Evolutionary conservation across 2,797 vertebrate genomes (phyloP).

Genomic region (Acropternis orthonyx): DNA sequence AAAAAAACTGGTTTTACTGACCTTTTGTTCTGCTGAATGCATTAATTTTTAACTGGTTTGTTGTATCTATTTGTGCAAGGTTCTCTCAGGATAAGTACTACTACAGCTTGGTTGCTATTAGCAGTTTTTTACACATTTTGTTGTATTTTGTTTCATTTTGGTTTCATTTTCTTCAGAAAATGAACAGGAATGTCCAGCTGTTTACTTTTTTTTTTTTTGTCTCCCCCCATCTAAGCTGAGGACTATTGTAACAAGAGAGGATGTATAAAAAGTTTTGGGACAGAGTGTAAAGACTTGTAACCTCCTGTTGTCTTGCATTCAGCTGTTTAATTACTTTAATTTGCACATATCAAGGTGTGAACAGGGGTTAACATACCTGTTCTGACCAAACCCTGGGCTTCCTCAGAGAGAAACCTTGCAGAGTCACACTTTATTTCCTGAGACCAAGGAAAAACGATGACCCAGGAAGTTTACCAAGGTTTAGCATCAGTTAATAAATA

Average conservation of each 20-base stretch:
- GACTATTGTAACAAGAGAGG: neutral
- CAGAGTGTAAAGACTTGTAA: neutral
- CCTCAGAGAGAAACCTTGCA: neutral
- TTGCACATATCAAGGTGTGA: neutral
- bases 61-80: neutral
- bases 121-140: neutral
- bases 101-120: neutral
- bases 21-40: neutral
- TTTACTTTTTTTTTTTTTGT: neutral
- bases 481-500: neutral
- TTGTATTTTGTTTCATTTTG: neutral
- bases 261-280: neutral
- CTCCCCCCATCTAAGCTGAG: neutral
- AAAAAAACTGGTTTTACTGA: neutral
- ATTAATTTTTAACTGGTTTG: neutral
- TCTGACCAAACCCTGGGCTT: neutral
- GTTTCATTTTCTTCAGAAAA: neutral
- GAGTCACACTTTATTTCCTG: neutral
- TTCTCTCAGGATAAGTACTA: neutral
- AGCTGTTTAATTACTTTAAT: neutral
- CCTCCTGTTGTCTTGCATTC: rapidly evolving
- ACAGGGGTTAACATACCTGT: neutral
- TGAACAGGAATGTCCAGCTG: neutral
- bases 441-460: neutral
- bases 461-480: neutral